Evolutionary conservation across 2,113 vertebrate species (phyloP).

Genomic region (Silurus asotus): DNA sequence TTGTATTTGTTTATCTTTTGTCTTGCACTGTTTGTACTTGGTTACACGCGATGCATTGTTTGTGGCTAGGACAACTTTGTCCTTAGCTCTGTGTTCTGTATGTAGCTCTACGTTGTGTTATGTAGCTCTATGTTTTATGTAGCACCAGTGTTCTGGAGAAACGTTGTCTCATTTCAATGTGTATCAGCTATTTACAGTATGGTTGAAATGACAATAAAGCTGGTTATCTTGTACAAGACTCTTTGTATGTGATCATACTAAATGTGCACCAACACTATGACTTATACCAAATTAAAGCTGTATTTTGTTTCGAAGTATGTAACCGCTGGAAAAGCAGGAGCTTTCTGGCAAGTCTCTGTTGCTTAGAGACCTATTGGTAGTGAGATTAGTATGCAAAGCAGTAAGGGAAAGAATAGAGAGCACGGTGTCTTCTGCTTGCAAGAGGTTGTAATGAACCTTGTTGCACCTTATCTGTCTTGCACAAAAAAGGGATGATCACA

Average conservation of each 20-base stretch:
- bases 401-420: slow-evolving; percentile 57
- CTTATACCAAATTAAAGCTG: not conserved
- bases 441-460: slow-evolving; percentile 62
- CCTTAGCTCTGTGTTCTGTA: no score
- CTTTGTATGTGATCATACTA: not conserved
- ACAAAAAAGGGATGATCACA: slow-evolving; percentile 59
- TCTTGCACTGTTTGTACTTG: no score
- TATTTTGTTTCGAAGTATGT: not conserved
- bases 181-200: no score
- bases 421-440: slow-evolving; percentile 58
- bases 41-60: no score
- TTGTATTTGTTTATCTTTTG: no score
- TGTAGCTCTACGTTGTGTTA: no score
- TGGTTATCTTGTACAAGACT: no score
- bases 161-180: no score
- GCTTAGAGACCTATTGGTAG: slow-evolving; percentile 51
- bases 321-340: not conserved
- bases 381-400: slow-evolving; percentile 69
- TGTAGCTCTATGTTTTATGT: no score
- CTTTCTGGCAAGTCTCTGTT: slow-evolving; percentile 42
- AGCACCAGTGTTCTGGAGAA: no score
- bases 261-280: not conserved
- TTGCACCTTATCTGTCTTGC: slow-evolving; percentile 58
- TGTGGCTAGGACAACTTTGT: no score
- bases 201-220: no score